Evolutionary conservation across 2,797 vertebrate species (phyloP), one percentile per base, ranked within the genome.

Genomic region (Ctenopoma kingsleyae): DNA sequence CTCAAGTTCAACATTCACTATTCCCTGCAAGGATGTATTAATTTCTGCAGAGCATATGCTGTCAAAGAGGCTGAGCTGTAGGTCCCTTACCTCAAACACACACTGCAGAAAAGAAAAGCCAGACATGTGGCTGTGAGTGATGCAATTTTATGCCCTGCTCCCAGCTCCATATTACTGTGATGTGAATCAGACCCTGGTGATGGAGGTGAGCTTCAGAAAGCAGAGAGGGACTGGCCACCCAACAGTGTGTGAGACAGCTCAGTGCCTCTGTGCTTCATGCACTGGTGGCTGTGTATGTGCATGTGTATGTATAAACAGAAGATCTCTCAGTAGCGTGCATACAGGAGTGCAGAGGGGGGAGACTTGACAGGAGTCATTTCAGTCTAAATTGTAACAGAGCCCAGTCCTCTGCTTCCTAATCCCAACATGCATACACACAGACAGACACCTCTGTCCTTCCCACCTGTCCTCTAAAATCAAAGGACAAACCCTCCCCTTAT

Each of bases 391-490:
- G 77, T 76, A 81, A 69, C 81, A 54, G 73, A 81, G 71, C 78
- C 77, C 68, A 83, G 81, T 78, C 38, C 63, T 90, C 59, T 71
- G 66, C 60, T 82, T 85, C 72, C 81, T 77, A 76, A 83, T 71
- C 82, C 79, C 71, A 67, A 73, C 80, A 84, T 64, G 46, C 53
- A 27, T 52, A 43, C 54, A 61, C 53, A 47, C 51, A 41, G 53
- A 56, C 66, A 60, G 71, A 58, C 50, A 27, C 51, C 48, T 20
- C 54, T 13, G 78, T 78, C 81, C 83, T 91, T 85, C 80, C 65
- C 41, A 81, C 84, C 82, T 87, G 86, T 87, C 90, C 90, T 92
- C 87, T 88, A 89, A 86, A 86, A 88, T 74, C 67, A 75, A 82
- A 93, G 87, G 88, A 93, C 89, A 86, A 66, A 51, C 72, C 74